phyloP scores from a whole-genome alignment of 35 echinoderm and acorn worm species.

The Acanthaster planci region DNA sequence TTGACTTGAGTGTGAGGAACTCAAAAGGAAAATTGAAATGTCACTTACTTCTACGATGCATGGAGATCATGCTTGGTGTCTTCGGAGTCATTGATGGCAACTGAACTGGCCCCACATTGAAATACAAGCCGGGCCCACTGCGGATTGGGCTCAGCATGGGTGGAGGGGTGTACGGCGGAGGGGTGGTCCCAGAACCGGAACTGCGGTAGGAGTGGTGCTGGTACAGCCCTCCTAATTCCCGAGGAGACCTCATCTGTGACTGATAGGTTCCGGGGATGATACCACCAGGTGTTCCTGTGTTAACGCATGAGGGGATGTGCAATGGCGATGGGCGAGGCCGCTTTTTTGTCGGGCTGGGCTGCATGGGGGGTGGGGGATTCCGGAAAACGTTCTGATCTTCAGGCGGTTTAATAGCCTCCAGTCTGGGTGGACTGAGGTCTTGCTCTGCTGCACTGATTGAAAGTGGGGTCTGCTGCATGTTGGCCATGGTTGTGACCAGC shows the following conservation, averaged over 20 bases:
- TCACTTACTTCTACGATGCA: conserved; percentile 82
- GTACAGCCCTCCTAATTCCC: conserved; percentile 72
- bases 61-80: conserved; percentile 92
- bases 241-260: conserved; percentile 95
- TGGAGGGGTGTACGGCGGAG: conserved; percentile 96
- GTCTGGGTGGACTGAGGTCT: conserved; percentile 63
- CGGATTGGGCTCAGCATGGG: conserved; percentile 97
- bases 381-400: conserved; percentile 59
- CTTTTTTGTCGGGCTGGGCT: conserved; percentile 72
- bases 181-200: conserved; percentile 62
- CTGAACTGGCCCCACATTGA: conserved; percentile 60
- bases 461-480: not conserved
- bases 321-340: conserved; percentile 71
- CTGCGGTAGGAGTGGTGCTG: conserved; percentile 30
- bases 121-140: conserved; percentile 95
- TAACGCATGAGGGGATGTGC: conserved; percentile 90
- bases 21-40: not conserved
- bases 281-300: conserved; percentile 72
- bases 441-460: not conserved
- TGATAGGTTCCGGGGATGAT: conserved; percentile 79
- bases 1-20: not conserved
- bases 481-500: not conserved
- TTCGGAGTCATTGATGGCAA: conserved; percentile 53
- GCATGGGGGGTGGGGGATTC: conserved; percentile 71
- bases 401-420: conserved; percentile 51